These are phyloP conservation scores for Oxystoma pomonae DNA, from an alignment of 2,888 invertebrate species.

Conservation along the genomic window DNA sequence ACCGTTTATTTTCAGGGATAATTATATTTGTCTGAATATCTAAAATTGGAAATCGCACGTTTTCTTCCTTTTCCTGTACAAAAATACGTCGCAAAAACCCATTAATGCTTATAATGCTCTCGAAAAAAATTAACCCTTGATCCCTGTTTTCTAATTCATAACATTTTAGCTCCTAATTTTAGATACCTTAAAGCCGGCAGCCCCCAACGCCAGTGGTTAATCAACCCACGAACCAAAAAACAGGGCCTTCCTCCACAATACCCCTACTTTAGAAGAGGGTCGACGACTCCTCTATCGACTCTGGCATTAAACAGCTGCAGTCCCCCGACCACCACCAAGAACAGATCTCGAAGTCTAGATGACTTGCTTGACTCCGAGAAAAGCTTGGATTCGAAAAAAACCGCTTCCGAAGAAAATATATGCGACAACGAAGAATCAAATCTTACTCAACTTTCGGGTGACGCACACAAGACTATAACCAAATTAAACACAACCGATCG, in stretches of 20 bases:
- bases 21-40: too few relatives aligned
- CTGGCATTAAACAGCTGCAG: slow-evolving; percentile 30
- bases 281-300: slow-evolving; percentile 46
- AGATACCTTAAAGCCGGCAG: slow-evolving; percentile 65
- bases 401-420: slow-evolving; percentile 16
- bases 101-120: too few relatives aligned
- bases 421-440: slow-evolving; percentile 29
- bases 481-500: background rate
- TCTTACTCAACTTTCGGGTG: slow-evolving; percentile 40
- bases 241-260: slow-evolving; percentile 44
- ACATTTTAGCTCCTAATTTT: slow-evolving; percentile 38
- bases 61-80: too few relatives aligned
- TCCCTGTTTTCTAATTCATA: slow-evolving; percentile 16
- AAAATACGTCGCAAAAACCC: too few relatives aligned
- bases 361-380: slow-evolving; percentile 52
- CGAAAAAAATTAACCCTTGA: slow-evolving; percentile 15
- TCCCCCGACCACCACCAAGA: slow-evolving; percentile 37
- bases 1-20: too few relatives aligned
- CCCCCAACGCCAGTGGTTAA: slow-evolving; percentile 59
- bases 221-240: slow-evolving; percentile 40
- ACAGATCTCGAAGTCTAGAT: slow-evolving; percentile 62
- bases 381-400: slow-evolving; percentile 27
- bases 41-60: too few relatives aligned
- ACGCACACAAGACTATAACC: background rate
- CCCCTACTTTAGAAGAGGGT: slow-evolving; percentile 45